Evolutionary conservation across 64 coral and sea anemone genomes (phyloP).

Genomic region (Montipora efflorescens): DNA sequence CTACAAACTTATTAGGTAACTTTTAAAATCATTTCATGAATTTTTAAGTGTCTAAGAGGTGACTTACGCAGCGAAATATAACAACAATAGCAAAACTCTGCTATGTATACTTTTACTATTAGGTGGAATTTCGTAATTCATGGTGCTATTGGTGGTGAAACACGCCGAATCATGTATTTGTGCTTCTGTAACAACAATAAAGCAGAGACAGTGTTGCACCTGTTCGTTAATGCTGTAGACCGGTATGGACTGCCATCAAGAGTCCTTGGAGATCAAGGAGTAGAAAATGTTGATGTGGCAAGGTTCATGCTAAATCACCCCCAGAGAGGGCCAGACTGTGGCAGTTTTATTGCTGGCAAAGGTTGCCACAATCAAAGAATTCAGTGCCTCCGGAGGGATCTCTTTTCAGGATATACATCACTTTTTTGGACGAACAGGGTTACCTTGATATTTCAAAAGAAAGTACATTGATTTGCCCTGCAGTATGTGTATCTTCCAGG

Average conservation of each 20-base stretch:
- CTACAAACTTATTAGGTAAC: not conserved
- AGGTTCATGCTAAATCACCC: conserved; percentile 67
- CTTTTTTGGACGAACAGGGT: conserved; percentile 8
- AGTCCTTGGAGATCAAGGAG: conserved; percentile 64
- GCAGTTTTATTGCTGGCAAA: conserved; percentile 73
- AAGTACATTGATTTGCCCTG: not conserved
- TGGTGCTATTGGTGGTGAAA: conserved; percentile 22
- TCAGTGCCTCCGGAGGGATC: conserved; percentile 67
- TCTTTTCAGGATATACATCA: conserved; percentile 70
- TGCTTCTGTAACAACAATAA: not conserved
- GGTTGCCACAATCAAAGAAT: conserved; percentile 43
- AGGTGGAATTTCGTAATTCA: conserved; percentile 5
- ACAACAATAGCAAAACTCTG: not conserved
- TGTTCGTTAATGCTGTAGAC: conserved; percentile 58
- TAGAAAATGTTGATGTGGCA: conserved; percentile 73
- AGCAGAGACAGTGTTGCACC: no score
- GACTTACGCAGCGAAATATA: no score
- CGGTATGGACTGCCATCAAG: conserved; percentile 69
- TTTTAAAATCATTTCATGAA: not conserved
- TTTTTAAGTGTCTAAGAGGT: not conserved
- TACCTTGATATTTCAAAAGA: not conserved
- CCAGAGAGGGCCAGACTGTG: conserved; percentile 57
- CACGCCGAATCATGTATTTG: not conserved
- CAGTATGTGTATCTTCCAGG: not conserved
- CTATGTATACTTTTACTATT: not conserved